phyloP scores from a whole-genome alignment of 2,888 invertebrate genomes.

The Heliconius ethilla region DNA sequence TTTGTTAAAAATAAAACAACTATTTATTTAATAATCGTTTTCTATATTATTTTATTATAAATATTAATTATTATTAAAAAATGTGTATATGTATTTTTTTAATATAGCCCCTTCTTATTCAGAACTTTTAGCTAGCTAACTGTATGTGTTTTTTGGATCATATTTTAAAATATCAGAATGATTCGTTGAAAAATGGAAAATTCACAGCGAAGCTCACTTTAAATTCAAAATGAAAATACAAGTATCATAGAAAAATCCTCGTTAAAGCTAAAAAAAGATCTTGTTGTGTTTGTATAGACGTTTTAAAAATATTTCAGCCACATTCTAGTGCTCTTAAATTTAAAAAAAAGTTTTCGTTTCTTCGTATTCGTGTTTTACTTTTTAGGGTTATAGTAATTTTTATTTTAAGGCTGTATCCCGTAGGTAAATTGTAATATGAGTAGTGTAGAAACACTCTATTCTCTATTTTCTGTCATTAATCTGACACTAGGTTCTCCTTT shows the following conservation, averaged over 20 bases:
- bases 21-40: no score
- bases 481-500: not conserved
- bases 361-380: slow-evolving; percentile 6
- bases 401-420: not conserved
- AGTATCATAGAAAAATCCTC: slow-evolving; percentile 18
- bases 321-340: slow-evolving; percentile 22
- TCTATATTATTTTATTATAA: not conserved
- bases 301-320: slow-evolving; percentile 22
- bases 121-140: not conserved
- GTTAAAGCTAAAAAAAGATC: slow-evolving; percentile 15
- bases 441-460: not conserved
- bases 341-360: not conserved
- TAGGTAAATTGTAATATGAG: not conserved
- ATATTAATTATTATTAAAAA: not conserved
- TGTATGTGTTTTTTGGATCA: not conserved
- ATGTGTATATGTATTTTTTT: not conserved
- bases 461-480: no score
- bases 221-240: slow-evolving; percentile 19
- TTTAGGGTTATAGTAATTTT: not conserved
- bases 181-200: slow-evolving; percentile 6
- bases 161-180: slow-evolving; percentile 3
- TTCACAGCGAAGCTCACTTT: slow-evolving; percentile 7
- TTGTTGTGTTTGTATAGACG: slow-evolving; percentile 19
- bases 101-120: not conserved
- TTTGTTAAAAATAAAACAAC: no score